Evolutionary conservation across 1,140 invertebrate species (phyloP).

Genomic region (Heliconius congener): DNA sequence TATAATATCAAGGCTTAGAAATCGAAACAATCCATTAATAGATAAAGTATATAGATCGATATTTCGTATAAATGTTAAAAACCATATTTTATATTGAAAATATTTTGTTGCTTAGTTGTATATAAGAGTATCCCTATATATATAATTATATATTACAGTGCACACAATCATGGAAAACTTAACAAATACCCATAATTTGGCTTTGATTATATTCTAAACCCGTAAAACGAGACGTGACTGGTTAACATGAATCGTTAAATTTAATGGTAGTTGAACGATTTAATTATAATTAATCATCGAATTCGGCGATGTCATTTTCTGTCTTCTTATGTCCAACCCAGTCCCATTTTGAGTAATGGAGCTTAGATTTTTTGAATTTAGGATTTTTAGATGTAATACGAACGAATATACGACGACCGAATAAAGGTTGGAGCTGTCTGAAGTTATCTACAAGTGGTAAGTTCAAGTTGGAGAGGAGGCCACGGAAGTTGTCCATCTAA

Average conservation of each 20-base stretch:
- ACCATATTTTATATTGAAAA: too few species aligned
- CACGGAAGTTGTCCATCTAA: slow-evolving; percentile 85
- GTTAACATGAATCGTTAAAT: slow-evolving; percentile 38
- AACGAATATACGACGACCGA: slow-evolving; percentile 84
- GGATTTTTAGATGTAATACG: slow-evolving; percentile 82
- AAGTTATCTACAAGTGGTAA: slow-evolving; percentile 83
- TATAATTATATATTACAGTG: slow-evolving; percentile 51
- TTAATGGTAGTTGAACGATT: slow-evolving; percentile 15
- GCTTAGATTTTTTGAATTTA: slow-evolving; percentile 81
- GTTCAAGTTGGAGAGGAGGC: slow-evolving; percentile 82
- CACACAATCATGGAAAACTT: slow-evolving; percentile 55
- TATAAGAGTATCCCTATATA: slow-evolving; percentile 37
- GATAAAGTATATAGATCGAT: background rate
- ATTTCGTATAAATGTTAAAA: background rate
- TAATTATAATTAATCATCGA: slow-evolving; percentile 61
- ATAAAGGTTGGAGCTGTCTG: slow-evolving; percentile 83
- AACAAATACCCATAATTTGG: slow-evolving; percentile 53
- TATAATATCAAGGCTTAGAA: background rate
- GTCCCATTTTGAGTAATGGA: slow-evolving; percentile 84
- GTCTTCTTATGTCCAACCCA: slow-evolving; percentile 80
- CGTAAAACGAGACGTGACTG: slow-evolving; percentile 50
- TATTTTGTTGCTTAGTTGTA: background rate
- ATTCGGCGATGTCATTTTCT: slow-evolving; percentile 73
- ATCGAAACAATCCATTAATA: background rate
- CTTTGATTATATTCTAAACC: slow-evolving; percentile 53